Base-by-base conservation (phyloP, 2,113 vertebrate genomes). In the Xiphorhynchus elegans region DNA sequence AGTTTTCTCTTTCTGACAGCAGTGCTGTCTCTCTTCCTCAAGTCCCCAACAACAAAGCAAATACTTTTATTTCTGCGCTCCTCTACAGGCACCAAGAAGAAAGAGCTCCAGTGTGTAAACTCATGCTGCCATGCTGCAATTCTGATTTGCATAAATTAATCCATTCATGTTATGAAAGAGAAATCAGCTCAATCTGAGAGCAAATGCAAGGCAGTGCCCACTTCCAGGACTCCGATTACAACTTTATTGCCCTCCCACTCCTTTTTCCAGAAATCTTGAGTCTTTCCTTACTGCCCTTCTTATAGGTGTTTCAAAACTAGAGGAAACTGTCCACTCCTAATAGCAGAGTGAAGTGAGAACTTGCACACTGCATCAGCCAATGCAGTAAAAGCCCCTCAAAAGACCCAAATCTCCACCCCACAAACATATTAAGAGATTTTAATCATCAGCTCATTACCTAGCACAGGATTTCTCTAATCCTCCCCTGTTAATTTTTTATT, bases 371-470 rank as follows among this genome's bases (percentile, higher is more conserved):
- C 50, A 84, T 62, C 72, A 74, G 24, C 9, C 49, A 67, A 5
- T 9, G 31, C 5, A 82, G 55, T 6, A 33, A 84, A 79, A 17
- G 0, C 1, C 3, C 6, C 20, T 5, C 10, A 33, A 35, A 17
- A 25, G 31, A 4, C 8, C 16, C 23, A 81, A 81, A 66, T 21
- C 42, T 17, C 55, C 23, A 10, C 31, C 11, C 16, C 56, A 55
- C 15, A 44, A 79, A n/a, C 19, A 50, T 42, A 77, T 24, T 28
- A 83, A 74, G 77, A 85, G 24, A 17, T 88, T 93, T 91, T 83
- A 83, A 67, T 80, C 46, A 84, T 29, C 67, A 83, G 23, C n/a
- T 87, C 40, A 28, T 82, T 82, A 91, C 49, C 21, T 59, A 69
- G 35, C 64, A 64, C 29, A 79, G 40, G 33, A 69, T 79, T 89